Percentiles rank a stretch among this genome's conserved stretches.
These are phyloP conservation scores for Oostethus manadensis DNA, from an alignment of 2,113 vertebrate species.

Conservation along the genomic window DNA sequence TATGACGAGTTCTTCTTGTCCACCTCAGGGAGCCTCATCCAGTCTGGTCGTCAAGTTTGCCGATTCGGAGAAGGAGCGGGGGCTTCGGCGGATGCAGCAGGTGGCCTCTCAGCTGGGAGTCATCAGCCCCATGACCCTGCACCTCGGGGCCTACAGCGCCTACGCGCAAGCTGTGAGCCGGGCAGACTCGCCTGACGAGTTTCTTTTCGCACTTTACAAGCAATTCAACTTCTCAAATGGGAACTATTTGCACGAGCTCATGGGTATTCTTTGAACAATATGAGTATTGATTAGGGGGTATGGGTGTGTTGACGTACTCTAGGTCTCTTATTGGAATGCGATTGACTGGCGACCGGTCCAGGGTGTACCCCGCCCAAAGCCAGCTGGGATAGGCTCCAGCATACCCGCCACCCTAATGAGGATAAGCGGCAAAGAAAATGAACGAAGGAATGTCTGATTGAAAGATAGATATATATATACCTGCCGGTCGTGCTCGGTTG, in stretches of 20 bases:
- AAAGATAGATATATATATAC: too few relatives aligned
- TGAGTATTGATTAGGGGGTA: too few relatives aligned
- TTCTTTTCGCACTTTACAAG: neutral
- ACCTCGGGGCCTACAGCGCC: conserved; percentile 91
- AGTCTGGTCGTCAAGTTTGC: conserved; percentile 97
- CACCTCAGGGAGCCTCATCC: conserved; percentile 84
- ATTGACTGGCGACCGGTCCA: too few relatives aligned
- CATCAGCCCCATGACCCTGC: conserved; percentile 92
- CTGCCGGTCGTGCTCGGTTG: too few relatives aligned
- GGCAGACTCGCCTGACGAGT: neutral
- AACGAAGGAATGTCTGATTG: too few relatives aligned
- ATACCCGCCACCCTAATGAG: too few relatives aligned
- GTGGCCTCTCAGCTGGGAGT: conserved; percentile 90
- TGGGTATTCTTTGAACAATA: neutral
- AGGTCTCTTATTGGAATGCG: too few relatives aligned
- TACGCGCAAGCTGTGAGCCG: conserved; percentile 88
- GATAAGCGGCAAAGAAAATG: too few relatives aligned
- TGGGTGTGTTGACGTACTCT: too few relatives aligned
- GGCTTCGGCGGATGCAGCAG: conserved; percentile 91
- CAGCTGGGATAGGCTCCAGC: too few relatives aligned
- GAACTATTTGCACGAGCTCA: neutral
- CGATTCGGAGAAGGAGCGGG: conserved; percentile 91
- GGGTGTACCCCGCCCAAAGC: too few relatives aligned
- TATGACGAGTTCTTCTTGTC: neutral
- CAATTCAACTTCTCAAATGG: neutral